Percentiles rank a stretch among this genome's conserved stretches.
phyloP scores from a whole-genome alignment of 2,113 vertebrate species.

The Nyctereutes procyonoides region DNA sequence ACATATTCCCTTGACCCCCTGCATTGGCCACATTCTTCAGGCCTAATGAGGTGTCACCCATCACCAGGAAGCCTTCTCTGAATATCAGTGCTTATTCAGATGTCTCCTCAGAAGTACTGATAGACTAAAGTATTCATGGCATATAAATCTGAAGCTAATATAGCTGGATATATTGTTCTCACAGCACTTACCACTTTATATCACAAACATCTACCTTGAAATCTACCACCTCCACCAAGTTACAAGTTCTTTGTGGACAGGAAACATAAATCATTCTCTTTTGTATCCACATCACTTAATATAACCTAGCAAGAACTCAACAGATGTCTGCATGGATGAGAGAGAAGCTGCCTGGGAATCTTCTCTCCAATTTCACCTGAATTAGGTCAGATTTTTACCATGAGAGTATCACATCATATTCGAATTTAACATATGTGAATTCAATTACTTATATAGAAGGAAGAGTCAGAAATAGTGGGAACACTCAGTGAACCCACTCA shows the following conservation, averaged over 20 bases:
- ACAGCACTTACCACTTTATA: not conserved
- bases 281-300: not conserved
- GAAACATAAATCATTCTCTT: not conserved
- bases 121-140: not conserved
- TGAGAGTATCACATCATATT: not conserved
- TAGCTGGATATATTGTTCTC: not conserved
- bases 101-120: not conserved
- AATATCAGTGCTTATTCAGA: not conserved
- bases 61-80: not conserved
- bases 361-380: not conserved
- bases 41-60: not conserved
- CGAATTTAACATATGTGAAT: not conserved
- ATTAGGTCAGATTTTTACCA: not conserved
- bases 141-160: slow-evolving; percentile 14
- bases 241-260: not conserved
- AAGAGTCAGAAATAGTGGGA: not conserved
- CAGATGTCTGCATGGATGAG: not conserved
- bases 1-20: not conserved
- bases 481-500: not conserved
- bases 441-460: not conserved
- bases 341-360: not conserved
- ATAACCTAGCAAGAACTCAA: not conserved
- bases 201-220: slow-evolving; percentile 12
- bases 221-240: not conserved
- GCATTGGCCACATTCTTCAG: not conserved